Conservation (phyloP, 2,888 invertebrate species). For the Apeira syringaria region DNA sequence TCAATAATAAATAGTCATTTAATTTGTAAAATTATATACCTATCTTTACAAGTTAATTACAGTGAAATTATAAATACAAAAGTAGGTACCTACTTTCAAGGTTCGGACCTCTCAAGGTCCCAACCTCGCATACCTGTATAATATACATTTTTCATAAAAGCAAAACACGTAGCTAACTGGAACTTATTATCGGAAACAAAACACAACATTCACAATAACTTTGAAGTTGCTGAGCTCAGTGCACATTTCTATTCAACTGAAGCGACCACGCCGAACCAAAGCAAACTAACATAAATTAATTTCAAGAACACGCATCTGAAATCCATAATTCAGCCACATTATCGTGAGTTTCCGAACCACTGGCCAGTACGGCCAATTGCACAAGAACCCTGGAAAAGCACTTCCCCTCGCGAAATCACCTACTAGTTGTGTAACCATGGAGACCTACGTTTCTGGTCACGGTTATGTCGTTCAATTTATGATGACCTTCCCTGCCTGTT, state of each 20-base stretch:
- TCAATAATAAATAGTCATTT: too few species aligned
- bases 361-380: slow-evolving; percentile 49
- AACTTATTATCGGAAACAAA: background rate
- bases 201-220: slow-evolving; percentile 2
- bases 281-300: slow-evolving; percentile 41
- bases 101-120: too few species aligned
- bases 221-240: background rate
- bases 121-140: too few species aligned
- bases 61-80: too few species aligned
- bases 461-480: slow-evolving; percentile 39
- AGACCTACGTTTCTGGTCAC: slow-evolving; percentile 40
- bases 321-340: slow-evolving; percentile 66
- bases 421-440: slow-evolving; percentile 27
- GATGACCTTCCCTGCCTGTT: slow-evolving; percentile 38
- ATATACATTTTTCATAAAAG: too few species aligned
- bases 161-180: too few species aligned
- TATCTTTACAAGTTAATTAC: too few species aligned
- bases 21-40: too few species aligned
- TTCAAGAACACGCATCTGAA: slow-evolving; percentile 41
- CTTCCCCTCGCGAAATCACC: slow-evolving; percentile 16
- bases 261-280: slow-evolving; percentile 23
- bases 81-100: too few species aligned
- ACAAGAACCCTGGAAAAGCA: slow-evolving; percentile 38
- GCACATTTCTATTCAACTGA: slow-evolving; percentile 3
- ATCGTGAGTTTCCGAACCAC: slow-evolving; percentile 69